A percentile compares a stretch with the other conserved stretches of the same genome.
Evolutionary conservation across 2,888 invertebrate genomes (phyloP).

Genomic region (Epinotia ramella): DNA sequence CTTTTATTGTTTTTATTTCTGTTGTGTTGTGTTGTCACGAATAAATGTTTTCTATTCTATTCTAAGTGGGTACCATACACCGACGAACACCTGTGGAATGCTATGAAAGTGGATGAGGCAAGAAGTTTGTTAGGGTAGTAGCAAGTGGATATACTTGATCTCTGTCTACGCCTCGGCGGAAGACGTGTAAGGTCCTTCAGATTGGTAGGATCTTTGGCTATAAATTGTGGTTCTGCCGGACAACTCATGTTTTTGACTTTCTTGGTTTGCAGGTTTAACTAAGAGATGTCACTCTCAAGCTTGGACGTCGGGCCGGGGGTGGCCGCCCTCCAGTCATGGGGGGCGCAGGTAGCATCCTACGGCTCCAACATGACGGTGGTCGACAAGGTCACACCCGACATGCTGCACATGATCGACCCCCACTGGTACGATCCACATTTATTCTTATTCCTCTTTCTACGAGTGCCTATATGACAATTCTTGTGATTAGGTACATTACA

Average conservation of each 20-base stretch:
- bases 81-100: too few species aligned
- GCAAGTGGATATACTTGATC: not conserved
- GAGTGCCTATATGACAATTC: not conserved
- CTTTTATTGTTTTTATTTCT: too few species aligned
- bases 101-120: too few species aligned
- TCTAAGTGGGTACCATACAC: not conserved
- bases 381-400: slow-evolving; percentile 88
- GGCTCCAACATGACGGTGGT: slow-evolving; percentile 88
- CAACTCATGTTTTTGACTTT: not conserved
- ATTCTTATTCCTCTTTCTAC: not conserved
- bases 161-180: too few species aligned
- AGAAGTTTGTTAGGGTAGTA: not conserved
- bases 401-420: slow-evolving; percentile 87
- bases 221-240: too few species aligned
- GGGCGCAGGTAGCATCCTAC: slow-evolving; percentile 54
- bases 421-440: slow-evolving; percentile 84
- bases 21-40: too few species aligned
- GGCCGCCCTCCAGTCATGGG: slow-evolving; percentile 54
- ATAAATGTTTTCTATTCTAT: too few species aligned
- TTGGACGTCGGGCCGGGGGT: slow-evolving; percentile 50
- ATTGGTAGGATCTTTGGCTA: too few species aligned
- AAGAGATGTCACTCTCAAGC: slow-evolving; percentile 49
- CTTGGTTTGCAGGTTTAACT: slow-evolving; percentile 27
- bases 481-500: not conserved
- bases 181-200: too few species aligned